Evolutionary conservation across 2,888 invertebrate species (phyloP), one percentile per base, ranked within the genome.

Genomic region (Drymonia ruficornis): DNA sequence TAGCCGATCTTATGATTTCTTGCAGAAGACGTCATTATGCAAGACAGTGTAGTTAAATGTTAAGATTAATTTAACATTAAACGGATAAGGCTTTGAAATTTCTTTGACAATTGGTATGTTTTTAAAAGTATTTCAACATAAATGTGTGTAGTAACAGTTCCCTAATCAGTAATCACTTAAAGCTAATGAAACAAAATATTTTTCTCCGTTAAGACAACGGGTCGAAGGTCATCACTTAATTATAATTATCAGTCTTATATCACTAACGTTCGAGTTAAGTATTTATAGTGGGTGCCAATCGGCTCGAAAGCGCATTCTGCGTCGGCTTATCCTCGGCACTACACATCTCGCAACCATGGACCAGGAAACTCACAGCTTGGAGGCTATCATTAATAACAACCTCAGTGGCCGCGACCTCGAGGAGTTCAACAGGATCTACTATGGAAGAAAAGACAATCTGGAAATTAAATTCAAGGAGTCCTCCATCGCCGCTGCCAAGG

Each of bases 401-500:
- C 86, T 91, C 23, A 85, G 70, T 54, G 87, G 91, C 2, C 79
- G 79, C 6, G 91, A 92, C 64, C 83, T 92, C 36, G 87, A 89
- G 1, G 91, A 92, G 66, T 92, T 91, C 67, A 92, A 91, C 72
- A 81, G 91, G 55, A 91, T 92, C 58, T 85, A 91, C 65, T 92
- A 85, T 55, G 91, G 91, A 53, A 81, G 89, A 53, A 87, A 80
- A 58, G 74, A 89, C 48, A 82, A 89, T 59, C 78, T 79, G 29
- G 91, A 89, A 76, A 70, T 91, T 5, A 77, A 83, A 48, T 58
- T 91, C 0, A 91, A 91, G 60, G 91, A 91, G 0, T 80, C 91
- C 16, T 94, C 95, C 0, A 64, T 86, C 31, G 80, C 90, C 9
- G 86, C 95, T 38, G 95, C 96, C 0, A 83, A 90, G 34, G 86